Base-by-base conservation (phyloP, 2,113 vertebrate species). In the Lonchura striata region DNA sequence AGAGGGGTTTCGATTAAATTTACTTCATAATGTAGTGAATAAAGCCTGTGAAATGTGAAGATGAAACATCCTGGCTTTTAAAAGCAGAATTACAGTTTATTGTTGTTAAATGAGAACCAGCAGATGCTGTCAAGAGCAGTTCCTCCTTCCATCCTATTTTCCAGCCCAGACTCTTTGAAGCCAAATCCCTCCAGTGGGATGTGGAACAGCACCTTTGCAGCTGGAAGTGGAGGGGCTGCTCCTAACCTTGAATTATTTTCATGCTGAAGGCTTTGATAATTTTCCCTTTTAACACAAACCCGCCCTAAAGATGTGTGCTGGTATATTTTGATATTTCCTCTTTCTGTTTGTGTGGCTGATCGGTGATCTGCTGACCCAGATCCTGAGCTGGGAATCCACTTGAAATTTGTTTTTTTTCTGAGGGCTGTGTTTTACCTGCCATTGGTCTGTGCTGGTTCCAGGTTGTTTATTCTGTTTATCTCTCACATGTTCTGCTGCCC, bases 351-450 rank as follows among this genome's bases (percentile, higher is more conserved):
- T 13, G 23, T 50, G 71, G 31, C n/a, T 37, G 31, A 2, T 27
- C 16, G 5, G 1, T 8, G 3, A 2, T 11, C 7, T 1, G 0
- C 0, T 17, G 33, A 3, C 44, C 71, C 11, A 44, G 35, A 17
- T 2, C 8, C 11, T 17, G 47, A 52, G 13, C 57, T 81, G n/a
- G 42, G 21, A 39, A 10, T 28, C 39, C 30, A 3, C 27, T 17
- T 61, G 25, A 74, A 21, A 8, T 54, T 64, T 59, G 10, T 22
- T 89, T 76, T 31, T 30, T 37, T 39, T 11, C 37, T 3, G 49
- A 80, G 20, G 37, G 41, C 65, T 46, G 13, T 12, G 44, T 37
- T 92, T 77, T 53, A 61, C 39, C 72, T 77, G 31, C 33, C 5
- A n/a, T n/a, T n/a, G n/a, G n/a, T n/a, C n/a, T n/a, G n/a, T n/a